Conservation (phyloP, 2,797 vertebrate genomes). For the Rhynchonycteris naso region DNA sequence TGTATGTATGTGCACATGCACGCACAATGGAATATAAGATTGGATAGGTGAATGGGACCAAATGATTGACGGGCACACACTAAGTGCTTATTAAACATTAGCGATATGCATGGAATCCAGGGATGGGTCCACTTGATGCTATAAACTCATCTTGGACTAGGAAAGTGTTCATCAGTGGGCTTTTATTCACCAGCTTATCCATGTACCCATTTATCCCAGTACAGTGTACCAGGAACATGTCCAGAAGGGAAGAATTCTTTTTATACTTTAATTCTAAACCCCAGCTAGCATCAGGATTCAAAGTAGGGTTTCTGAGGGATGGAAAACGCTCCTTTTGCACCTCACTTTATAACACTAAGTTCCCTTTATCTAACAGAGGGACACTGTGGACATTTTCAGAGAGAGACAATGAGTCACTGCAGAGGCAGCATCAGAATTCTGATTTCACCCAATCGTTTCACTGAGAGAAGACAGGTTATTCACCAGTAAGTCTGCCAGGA, state of each 20-base stretch:
- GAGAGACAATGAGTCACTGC: constrained; percentile 62
- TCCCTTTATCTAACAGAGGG: constrained; percentile 65
- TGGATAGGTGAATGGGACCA: neutral
- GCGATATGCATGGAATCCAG: neutral
- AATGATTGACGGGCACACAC: neutral
- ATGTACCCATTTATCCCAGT: neutral
- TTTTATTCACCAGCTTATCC: neutral
- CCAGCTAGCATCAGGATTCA: neutral
- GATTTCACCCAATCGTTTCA: constrained; percentile 48
- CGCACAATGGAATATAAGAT: neutral
- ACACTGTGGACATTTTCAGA: constrained; percentile 45
- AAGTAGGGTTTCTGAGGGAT: neutral
- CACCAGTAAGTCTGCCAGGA: constrained; percentile 9
- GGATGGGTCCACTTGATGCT: neutral
- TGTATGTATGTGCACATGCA: accelerated
- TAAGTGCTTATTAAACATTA: neutral
- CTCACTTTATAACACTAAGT: neutral
- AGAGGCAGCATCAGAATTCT: constrained; percentile 45
- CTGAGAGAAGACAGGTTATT: neutral
- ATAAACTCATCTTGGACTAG: neutral
- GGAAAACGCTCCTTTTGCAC: neutral
- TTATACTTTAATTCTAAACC: neutral
- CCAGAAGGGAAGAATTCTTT: neutral
- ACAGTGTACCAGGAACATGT: neutral
- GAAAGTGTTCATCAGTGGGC: neutral